phyloP scores from a whole-genome alignment of 2,888 invertebrate genomes.

The Polydesmus complanatus region DNA sequence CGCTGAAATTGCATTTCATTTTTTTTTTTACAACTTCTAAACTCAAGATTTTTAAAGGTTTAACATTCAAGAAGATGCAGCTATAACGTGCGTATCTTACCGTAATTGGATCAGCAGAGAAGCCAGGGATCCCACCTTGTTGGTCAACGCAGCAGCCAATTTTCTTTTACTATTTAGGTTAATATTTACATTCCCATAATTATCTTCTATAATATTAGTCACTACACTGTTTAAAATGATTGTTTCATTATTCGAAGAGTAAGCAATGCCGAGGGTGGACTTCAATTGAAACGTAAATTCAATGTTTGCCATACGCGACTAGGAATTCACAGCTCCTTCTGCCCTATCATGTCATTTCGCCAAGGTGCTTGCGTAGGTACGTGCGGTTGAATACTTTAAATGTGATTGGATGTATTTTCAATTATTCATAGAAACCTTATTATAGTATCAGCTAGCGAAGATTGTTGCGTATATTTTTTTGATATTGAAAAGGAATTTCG shows the following conservation, averaged over 20 bases:
- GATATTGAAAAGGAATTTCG: constrained; percentile 48
- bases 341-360: constrained; percentile 69
- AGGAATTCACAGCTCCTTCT: constrained; percentile 60
- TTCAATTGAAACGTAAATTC: constrained; percentile 51
- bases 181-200: too few relatives aligned
- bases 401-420: not conserved
- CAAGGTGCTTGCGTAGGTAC: constrained; percentile 62
- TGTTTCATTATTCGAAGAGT: constrained; percentile 36
- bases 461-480: constrained; percentile 61
- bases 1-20: not conserved
- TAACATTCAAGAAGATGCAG: constrained; percentile 43
- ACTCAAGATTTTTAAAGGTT: constrained; percentile 25
- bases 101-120: constrained; percentile 70
- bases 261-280: constrained; percentile 48
- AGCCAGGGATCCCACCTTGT: constrained; percentile 52
- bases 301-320: constrained; percentile 45
- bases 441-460: constrained; percentile 60
- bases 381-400: constrained; percentile 16
- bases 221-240: not conserved
- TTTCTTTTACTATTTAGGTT: constrained; percentile 52
- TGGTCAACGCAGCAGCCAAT: constrained; percentile 64
- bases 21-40: not conserved
- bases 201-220: too few relatives aligned
- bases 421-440: constrained; percentile 16
- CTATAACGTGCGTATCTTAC: constrained; percentile 60